These are phyloP conservation scores for Fopius arisanus DNA, from an alignment of 1,140 invertebrate species.

Conservation along the genomic window DNA sequence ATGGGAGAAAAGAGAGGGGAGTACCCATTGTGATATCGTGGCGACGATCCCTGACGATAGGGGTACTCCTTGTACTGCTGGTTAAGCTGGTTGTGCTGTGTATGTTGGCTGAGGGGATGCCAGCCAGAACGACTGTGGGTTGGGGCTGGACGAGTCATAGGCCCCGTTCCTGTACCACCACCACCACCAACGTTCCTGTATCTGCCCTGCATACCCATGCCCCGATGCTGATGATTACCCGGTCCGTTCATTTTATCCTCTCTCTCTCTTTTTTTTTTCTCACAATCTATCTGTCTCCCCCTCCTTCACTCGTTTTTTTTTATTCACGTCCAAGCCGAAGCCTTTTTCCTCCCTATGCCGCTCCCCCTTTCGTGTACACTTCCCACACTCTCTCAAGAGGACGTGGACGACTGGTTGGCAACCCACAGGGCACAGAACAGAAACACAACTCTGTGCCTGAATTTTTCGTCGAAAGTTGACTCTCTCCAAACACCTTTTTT, in stretches of 20 bases:
- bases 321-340: background rate
- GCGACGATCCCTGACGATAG: slow-evolving; percentile 57
- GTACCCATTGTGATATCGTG: slow-evolving; percentile 58
- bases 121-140: slow-evolving; percentile 48
- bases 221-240: slow-evolving; percentile 57
- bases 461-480: slow-evolving; percentile 14
- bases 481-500: slow-evolving; percentile 23
- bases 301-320: background rate
- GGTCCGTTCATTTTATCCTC: slow-evolving; percentile 51
- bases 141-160: slow-evolving; percentile 39
- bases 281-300: slow-evolving; percentile 25
- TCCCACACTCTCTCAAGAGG: slow-evolving; percentile 17
- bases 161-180: slow-evolving; percentile 41
- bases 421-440: slow-evolving; percentile 1
- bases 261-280: slow-evolving; percentile 33
- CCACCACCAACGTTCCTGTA: slow-evolving; percentile 50
- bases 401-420: slow-evolving; percentile 25
- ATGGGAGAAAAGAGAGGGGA: background rate
- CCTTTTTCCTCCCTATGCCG: slow-evolving; percentile 31
- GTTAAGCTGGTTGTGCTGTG: slow-evolving; percentile 47
- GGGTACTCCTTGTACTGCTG: slow-evolving; percentile 61
- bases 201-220: slow-evolving; percentile 55
- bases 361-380: slow-evolving; percentile 5
- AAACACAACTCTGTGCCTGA: background rate
- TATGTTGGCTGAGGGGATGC: slow-evolving; percentile 54